Evolutionary conservation across 2,113 vertebrate species (phyloP).

Genomic region (Anoura caudifer): DNA sequence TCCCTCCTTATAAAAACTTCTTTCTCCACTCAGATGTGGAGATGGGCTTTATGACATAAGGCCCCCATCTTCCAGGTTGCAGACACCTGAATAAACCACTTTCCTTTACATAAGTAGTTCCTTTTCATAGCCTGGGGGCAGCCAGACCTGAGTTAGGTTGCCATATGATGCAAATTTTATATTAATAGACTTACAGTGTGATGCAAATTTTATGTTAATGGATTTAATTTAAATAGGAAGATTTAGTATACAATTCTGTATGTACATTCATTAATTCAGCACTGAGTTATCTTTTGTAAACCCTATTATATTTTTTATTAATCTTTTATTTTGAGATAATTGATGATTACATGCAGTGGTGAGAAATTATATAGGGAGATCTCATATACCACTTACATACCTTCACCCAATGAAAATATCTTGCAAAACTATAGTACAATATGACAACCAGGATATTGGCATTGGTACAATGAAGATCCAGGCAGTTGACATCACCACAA

Average conservation of each 20-base stretch:
- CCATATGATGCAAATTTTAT: too few relatives aligned
- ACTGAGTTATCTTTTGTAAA: background rate
- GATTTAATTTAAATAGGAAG: conserved; percentile 3
- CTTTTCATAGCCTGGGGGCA: too few relatives aligned
- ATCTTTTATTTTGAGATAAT: background rate
- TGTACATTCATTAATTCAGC: background rate
- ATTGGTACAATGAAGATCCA: background rate
- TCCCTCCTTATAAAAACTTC: too few relatives aligned
- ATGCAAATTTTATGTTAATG: background rate
- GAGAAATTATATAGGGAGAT: background rate
- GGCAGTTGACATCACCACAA: background rate
- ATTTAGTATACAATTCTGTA: background rate
- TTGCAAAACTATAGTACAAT: background rate
- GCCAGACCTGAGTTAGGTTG: too few relatives aligned
- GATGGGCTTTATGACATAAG: too few relatives aligned
- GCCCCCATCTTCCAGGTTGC: too few relatives aligned
- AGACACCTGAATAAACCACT: too few relatives aligned
- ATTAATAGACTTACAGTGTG: background rate
- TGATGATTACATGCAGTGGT: background rate
- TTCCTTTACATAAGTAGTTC: too few relatives aligned
- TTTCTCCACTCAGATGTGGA: too few relatives aligned
- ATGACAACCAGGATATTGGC: background rate
- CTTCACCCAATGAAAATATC: background rate
- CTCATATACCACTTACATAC: background rate
- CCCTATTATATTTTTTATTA: background rate